These are phyloP conservation scores for Scaptomyza hsui DNA, from an alignment of 1,140 invertebrate genomes.

Conservation along the genomic window DNA sequence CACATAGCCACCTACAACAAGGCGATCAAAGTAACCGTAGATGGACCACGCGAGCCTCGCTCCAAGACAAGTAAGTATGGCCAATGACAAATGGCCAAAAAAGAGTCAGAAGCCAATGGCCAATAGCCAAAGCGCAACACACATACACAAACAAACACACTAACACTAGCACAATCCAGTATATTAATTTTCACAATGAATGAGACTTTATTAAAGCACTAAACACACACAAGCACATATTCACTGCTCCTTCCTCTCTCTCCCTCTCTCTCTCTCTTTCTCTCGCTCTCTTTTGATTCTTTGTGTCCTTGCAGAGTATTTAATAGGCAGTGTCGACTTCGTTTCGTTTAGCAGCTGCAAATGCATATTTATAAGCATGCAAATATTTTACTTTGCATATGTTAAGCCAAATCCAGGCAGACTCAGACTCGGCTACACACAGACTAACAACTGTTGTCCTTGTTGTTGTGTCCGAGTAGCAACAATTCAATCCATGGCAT, in stretches of 20 bases:
- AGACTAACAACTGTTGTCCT: conserved; percentile 21
- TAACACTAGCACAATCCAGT: conserved; percentile 42
- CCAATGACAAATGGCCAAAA: not conserved
- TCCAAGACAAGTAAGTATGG: conserved; percentile 98
- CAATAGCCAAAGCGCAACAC: conserved; percentile 12
- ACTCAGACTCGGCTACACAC: conserved; percentile 21
- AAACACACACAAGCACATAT: not conserved
- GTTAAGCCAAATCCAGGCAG: conserved; percentile 48
- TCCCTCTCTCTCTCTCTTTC: not conserved
- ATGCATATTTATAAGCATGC: conserved; percentile 84
- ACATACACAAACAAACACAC: conserved; percentile 1
- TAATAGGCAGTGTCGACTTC: conserved; percentile 21
- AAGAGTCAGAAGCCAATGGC: too few relatives aligned
- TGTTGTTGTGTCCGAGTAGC: conserved; percentile 40
- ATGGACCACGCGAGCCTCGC: conserved; percentile 98
- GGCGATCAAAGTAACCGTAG: conserved; percentile 99
- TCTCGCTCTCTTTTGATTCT: not conserved
- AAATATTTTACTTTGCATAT: conserved; percentile 84
- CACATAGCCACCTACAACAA: conserved; percentile 99
- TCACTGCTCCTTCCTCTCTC: too few relatives aligned
- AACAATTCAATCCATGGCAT: conserved; percentile 81
- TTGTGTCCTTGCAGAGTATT: conserved; percentile 6
- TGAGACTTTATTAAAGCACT: conserved; percentile 28
- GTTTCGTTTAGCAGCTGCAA: conserved; percentile 16
- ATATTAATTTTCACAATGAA: conserved; percentile 56